Base-by-base conservation (phyloP, 2,888 invertebrate species). In the Epinotia demarniana region DNA sequence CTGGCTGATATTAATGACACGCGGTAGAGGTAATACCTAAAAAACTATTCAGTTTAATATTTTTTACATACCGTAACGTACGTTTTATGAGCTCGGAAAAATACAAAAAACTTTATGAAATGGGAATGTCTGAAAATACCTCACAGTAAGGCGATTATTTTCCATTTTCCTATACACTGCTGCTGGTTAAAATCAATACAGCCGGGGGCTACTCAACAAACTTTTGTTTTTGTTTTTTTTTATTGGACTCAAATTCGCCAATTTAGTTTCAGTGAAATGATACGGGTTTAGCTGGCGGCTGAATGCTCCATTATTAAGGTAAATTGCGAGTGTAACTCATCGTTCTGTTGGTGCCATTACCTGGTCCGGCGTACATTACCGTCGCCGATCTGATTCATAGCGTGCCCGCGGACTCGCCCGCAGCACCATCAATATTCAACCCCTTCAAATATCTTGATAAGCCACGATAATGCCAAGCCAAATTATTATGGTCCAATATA, bases 231-330 rank as follows among this genome's bases (percentile, higher is more conserved):
- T 63, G 63, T 27, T 63, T 53, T 33, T 39, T 53, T 23, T 39
- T 19, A 55, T 62, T 16, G 4, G 27, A 23, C 16, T 23, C 6
- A 60, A 63, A 63, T 43, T 6, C 58, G 18, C 53, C 62, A 80
- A 80, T 81, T 80, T 80, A 83, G 80, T 81, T 83, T 83, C 81
- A 81, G 81, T 83, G 78, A 80, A 81, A 83, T 76, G 79, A 80
- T 78, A n/a, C 61, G 16, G 8, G 61, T 61, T 61, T 61, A n/a
- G 33, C 27, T 62, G 53, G 68, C 69, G 55, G 70, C 81, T 79
- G 80, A 79, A 70, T 81, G 82, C 86, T 89, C 85, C 82, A 89
- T 89, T 88, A 89, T 89, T 88, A 86, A 87, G 78, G 79, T 77
- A 81, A 85, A 86, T 85, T 84, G 86, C 84, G 83, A 84, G 82